Evolutionary conservation across 1,140 invertebrate genomes (phyloP).

Genomic region (Penaeus indicus): DNA sequence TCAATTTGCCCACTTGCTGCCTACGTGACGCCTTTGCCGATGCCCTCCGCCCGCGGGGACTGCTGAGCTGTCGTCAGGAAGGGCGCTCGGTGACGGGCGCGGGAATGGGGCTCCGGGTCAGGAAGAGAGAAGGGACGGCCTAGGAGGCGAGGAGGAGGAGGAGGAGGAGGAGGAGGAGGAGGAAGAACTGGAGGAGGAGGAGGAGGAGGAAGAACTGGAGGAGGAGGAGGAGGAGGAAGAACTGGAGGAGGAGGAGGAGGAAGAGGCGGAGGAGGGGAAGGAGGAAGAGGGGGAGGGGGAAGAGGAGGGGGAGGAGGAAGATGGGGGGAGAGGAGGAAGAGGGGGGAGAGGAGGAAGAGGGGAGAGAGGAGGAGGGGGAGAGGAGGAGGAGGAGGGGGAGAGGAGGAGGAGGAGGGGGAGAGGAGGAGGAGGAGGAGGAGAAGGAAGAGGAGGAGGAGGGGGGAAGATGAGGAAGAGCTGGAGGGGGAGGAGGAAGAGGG

Average conservation of each 20-base stretch:
- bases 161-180: background rate
- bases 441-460: background rate
- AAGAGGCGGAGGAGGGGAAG: no score
- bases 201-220: background rate
- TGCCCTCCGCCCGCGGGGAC: background rate
- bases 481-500: background rate
- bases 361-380: background rate
- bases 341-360: no score
- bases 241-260: no score
- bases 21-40: slow-evolving; percentile 35
- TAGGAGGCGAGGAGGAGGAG: background rate
- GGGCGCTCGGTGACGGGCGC: background rate
- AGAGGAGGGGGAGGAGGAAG: no score
- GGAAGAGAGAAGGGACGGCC: background rate
- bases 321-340: no score
- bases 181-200: background rate
- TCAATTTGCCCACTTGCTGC: slow-evolving; percentile 50
- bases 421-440: background rate
- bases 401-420: background rate
- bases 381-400: background rate
- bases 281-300: no score
- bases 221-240: background rate
- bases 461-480: background rate
- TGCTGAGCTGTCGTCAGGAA: no score
- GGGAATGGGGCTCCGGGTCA: background rate